phyloP scores from a whole-genome alignment of 1,140 invertebrate species.

The Mactra quadrangularis region DNA sequence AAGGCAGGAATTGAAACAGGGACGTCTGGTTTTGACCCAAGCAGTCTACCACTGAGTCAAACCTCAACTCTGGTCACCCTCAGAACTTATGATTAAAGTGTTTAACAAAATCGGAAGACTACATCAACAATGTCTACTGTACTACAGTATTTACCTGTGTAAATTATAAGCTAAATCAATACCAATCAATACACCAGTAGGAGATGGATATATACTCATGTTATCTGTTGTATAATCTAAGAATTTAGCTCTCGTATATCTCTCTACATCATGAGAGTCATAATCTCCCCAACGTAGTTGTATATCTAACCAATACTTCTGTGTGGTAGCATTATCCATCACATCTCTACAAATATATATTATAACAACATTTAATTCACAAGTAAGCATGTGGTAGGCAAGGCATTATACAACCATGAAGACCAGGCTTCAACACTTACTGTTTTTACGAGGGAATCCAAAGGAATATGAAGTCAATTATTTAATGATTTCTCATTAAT shows the following conservation, averaged over 20 bases:
- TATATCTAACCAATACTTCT: conserved; percentile 99
- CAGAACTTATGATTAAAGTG: neutral
- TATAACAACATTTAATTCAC: no score
- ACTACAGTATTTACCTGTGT: conserved; percentile 91
- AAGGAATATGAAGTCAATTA: no score
- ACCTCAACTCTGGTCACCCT: neutral
- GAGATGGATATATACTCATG: conserved; percentile 99
- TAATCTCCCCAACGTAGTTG: conserved; percentile 99
- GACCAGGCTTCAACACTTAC: no score
- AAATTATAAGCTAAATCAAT: conserved; percentile 99
- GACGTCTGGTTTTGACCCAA: no score
- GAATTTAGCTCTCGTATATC: conserved; percentile 99
- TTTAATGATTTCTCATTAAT: neutral
- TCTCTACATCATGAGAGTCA: conserved; percentile 99
- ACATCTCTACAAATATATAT: conserved; percentile 89
- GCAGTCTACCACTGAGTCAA: neutral
- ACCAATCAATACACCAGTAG: conserved; percentile 98
- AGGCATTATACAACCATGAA: no score
- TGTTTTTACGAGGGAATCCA: no score
- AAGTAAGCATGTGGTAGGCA: no score
- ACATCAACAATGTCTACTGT: neutral
- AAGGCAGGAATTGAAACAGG: no score
- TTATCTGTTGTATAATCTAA: conserved; percentile 99
- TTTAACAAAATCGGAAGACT: neutral
- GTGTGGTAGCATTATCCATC: conserved; percentile 98